Evolutionary conservation across 2,113 vertebrate genomes (phyloP), one percentile per base, ranked within the genome.

Genomic region (Kryptolebias marmoratus): DNA sequence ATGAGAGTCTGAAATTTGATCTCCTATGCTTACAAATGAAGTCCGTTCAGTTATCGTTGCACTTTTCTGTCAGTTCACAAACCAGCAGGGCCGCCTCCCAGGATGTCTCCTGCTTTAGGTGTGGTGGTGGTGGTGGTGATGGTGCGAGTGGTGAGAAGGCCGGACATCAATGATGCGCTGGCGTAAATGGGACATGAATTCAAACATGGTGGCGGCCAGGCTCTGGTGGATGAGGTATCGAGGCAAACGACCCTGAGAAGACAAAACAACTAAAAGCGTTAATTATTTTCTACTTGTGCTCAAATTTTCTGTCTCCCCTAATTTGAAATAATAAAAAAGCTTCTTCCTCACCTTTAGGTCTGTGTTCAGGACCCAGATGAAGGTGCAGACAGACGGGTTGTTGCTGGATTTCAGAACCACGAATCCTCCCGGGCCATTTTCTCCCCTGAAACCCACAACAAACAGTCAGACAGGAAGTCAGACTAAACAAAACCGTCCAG

Each of bases 211-310:
- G 91, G 96, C 96, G 0, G 96, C 95, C 63, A 99, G 91, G 87
- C 96, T 98, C 92, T 98, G 97, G 87, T 99, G 95, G 91, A 99
- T 97, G 84, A 98, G 95, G 93, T 97, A 98, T n/a, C 96, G 94
- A 2, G 97, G 97, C 77, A 98, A 94, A 45, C 93, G 96, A 42
- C 97, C 97, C 97, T 98, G 87, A 58, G 4, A 48, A 65, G 48
- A 77, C n/a, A 69, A 4, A 71, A 60, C 10, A 56, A 42, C 5
- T n/a, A 11, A 3, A 7, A 66, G 18, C 2, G 8, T 64, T 53
- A 50, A 36, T 22, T 1, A 0, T 49, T 15, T 8, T 31, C 13
- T 0, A 2, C 18, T 28, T 10, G 9, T 22, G 22, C 22, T 22
- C 22, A 22, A 22, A 22, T 22, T 22, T 22, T 22, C 22, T 22